phyloP scores from a whole-genome alignment of 2,113 vertebrate species.

The Cephalopterus ornatus region DNA sequence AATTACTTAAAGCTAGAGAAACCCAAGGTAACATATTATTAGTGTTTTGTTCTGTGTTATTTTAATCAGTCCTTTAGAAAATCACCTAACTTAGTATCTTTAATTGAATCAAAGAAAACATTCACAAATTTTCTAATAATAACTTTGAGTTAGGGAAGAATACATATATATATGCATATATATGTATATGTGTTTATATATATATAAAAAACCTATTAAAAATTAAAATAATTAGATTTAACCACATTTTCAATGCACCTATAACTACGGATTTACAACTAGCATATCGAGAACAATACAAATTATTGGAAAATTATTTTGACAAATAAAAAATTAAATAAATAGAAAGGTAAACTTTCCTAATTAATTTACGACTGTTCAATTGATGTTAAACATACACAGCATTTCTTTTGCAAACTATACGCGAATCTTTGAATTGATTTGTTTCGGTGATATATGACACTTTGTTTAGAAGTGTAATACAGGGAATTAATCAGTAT shows the following conservation, averaged over 20 bases:
- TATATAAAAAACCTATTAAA: neutral
- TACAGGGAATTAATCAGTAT: neutral
- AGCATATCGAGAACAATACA: neutral
- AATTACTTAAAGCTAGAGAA: neutral
- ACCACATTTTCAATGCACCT: neutral
- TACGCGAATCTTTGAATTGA: neutral
- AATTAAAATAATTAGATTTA: neutral
- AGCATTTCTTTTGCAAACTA: neutral
- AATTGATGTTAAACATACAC: neutral
- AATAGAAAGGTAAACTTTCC: neutral
- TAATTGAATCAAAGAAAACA: neutral
- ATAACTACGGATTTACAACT: neutral
- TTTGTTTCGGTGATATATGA: neutral
- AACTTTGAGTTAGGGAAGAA: neutral
- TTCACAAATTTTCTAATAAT: neutral
- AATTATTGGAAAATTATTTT: neutral
- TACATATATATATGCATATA: too few species aligned
- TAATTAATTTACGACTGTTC: neutral
- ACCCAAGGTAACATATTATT: neutral
- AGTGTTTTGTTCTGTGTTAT: neutral
- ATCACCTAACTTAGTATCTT: neutral
- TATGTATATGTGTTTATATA: too few species aligned
- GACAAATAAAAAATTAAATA: neutral
- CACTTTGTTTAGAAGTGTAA: neutral
- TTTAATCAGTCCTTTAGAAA: neutral